phyloP scores from a whole-genome alignment of 2,113 vertebrate genomes.

The Apus apus region DNA sequence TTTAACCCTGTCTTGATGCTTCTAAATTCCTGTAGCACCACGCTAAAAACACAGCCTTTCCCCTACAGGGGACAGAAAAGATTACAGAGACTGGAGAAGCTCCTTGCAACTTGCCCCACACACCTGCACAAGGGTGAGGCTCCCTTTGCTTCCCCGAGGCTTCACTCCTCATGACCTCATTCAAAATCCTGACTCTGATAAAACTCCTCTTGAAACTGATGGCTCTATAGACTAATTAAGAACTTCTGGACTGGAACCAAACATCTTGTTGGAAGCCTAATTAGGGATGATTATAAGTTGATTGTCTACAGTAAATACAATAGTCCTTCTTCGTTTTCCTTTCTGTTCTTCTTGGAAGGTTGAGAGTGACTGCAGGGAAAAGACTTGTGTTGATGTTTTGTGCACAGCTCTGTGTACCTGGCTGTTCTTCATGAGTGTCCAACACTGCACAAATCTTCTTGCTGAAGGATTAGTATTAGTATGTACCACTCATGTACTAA shows the following conservation, averaged over 20 bases:
- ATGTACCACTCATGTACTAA: not conserved
- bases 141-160: not conserved
- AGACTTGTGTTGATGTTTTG: not conserved
- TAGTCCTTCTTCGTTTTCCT: not conserved
- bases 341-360: not conserved
- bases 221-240: not conserved
- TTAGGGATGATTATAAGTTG: conserved; percentile 8
- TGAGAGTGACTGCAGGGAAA: not conserved
- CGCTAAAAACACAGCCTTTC: not conserved
- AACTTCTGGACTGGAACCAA: conserved; percentile 14
- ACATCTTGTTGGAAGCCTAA: not conserved
- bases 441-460: not conserved
- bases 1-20: not conserved
- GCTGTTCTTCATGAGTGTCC: not conserved
- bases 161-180: conserved; percentile 3
- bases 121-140: conserved; percentile 13
- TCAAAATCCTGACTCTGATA: conserved; percentile 1
- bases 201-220: not conserved
- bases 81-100: not conserved
- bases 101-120: conserved; percentile 16
- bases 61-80: not conserved
- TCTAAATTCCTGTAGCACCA: not conserved
- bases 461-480: too few species aligned
- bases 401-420: not conserved
- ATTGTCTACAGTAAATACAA: conserved; percentile 1